Evolutionary conservation across 2,797 vertebrate genomes (phyloP).

Genomic region (Sitta carolinensis): DNA sequence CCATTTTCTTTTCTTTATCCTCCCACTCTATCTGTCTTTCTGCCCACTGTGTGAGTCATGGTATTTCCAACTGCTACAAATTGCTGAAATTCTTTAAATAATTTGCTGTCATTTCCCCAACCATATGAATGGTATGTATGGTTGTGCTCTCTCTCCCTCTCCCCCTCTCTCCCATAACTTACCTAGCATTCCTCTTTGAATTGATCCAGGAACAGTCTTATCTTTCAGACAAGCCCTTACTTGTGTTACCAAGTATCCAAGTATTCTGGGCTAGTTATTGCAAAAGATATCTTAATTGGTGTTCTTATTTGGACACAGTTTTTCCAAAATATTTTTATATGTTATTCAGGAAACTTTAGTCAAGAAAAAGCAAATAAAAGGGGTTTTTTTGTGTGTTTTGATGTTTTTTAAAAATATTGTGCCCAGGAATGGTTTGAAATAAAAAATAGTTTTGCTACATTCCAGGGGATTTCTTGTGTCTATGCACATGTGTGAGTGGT

Average conservation of each 20-base stretch:
- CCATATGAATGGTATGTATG: neutral
- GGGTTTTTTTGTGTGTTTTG: too few species aligned
- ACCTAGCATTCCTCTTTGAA: neutral
- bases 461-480: neutral
- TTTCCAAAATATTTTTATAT: neutral
- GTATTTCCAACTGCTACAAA: neutral
- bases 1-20: neutral
- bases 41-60: neutral
- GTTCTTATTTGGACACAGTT: neutral
- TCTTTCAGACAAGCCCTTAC: neutral
- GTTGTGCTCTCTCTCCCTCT: neutral
- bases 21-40: neutral
- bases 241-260: neutral
- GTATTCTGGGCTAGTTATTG: neutral
- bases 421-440: neutral
- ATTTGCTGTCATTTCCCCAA: neutral
- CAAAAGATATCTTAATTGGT: neutral
- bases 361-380: neutral
- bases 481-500: fast-evolving
- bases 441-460: neutral
- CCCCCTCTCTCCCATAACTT: neutral
- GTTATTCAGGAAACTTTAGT: neutral
- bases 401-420: neutral
- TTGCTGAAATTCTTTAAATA: neutral
- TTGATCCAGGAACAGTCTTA: neutral